These are phyloP conservation scores for Perdita meconis DNA, from an alignment of 2,888 invertebrate species.

Conservation along the genomic window DNA sequence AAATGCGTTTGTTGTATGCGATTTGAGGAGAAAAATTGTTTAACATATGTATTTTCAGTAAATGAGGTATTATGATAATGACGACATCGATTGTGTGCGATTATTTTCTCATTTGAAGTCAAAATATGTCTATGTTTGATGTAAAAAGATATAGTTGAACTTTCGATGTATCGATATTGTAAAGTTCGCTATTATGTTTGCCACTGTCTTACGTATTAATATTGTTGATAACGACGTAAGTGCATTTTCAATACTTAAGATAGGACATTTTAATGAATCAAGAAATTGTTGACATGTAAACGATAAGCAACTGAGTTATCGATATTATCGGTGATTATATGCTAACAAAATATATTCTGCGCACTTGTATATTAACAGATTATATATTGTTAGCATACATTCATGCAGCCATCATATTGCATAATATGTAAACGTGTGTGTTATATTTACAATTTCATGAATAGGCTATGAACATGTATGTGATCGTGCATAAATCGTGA, in stretches of 20 bases:
- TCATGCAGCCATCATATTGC: slow-evolving; percentile 51
- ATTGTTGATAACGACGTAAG: slow-evolving; percentile 44
- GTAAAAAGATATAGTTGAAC: slow-evolving; percentile 45
- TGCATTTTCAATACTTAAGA: slow-evolving; percentile 49
- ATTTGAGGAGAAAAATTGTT: slow-evolving; percentile 65
- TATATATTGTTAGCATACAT: slow-evolving; percentile 62
- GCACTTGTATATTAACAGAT: slow-evolving; percentile 35
- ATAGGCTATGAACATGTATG: slow-evolving; percentile 47
- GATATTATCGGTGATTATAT: slow-evolving; percentile 45
- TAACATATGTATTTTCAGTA: slow-evolving; percentile 26
- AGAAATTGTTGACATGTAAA: slow-evolving; percentile 45
- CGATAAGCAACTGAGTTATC: slow-evolving; percentile 42
- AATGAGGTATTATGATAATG: slow-evolving; percentile 35
- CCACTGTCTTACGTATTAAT: slow-evolving; percentile 26
- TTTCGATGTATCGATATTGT: slow-evolving; percentile 53
- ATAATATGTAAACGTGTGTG: slow-evolving; percentile 62
- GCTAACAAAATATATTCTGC: slow-evolving; percentile 59
- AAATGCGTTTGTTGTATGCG: slow-evolving; percentile 71
- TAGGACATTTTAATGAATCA: slow-evolving; percentile 42
- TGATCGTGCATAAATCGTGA: slow-evolving; percentile 42
- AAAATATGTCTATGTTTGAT: slow-evolving; percentile 50
- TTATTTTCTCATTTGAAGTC: slow-evolving; percentile 43
- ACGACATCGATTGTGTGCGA: slow-evolving; percentile 48
- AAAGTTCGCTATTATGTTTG: slow-evolving; percentile 34
- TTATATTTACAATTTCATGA: slow-evolving; percentile 58